These are phyloP conservation scores for Ceratina japonica DNA, from an alignment of 1,140 invertebrate genomes.

Conservation along the genomic window DNA sequence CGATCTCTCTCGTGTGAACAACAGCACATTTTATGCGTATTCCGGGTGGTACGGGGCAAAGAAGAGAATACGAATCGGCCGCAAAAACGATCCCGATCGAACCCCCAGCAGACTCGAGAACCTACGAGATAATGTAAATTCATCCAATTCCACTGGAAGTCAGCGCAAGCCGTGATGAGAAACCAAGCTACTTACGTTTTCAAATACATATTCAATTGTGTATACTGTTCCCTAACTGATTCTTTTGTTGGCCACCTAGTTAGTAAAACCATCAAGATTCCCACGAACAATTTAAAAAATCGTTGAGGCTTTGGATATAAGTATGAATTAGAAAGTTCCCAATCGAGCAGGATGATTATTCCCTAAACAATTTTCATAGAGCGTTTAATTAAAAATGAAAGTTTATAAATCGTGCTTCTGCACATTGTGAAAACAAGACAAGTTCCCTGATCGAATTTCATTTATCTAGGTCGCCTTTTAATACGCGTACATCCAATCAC, in stretches of 20 bases:
- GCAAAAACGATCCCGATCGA: conserved; percentile 17
- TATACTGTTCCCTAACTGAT: neutral
- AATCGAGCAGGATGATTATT: no score
- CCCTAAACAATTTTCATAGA: no score
- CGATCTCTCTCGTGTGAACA: conserved; percentile 46
- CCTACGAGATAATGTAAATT: neutral
- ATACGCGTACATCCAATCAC: conserved; percentile 43
- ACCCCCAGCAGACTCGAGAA: conserved; percentile 23
- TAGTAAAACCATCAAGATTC: no score
- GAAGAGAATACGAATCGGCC: neutral
- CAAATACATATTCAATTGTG: neutral
- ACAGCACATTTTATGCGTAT: conserved; percentile 51
- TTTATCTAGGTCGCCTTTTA: conserved; percentile 10
- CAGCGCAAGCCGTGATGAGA: neutral
- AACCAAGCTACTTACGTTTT: neutral
- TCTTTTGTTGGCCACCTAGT: no score
- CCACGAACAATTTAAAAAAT: no score
- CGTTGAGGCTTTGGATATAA: no score
- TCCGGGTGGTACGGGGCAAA: conserved; percentile 28
- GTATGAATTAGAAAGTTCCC: no score
- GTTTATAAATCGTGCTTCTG: no score
- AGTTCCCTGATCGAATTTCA: neutral
- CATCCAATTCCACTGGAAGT: conserved; percentile 12
- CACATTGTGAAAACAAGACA: no score
- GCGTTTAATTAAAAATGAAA: no score